A percentile compares a stretch with the other conserved stretches of the same genome.
Conservation (phyloP, 2,797 vertebrate genomes). For the Antennarius maculatus region DNA sequence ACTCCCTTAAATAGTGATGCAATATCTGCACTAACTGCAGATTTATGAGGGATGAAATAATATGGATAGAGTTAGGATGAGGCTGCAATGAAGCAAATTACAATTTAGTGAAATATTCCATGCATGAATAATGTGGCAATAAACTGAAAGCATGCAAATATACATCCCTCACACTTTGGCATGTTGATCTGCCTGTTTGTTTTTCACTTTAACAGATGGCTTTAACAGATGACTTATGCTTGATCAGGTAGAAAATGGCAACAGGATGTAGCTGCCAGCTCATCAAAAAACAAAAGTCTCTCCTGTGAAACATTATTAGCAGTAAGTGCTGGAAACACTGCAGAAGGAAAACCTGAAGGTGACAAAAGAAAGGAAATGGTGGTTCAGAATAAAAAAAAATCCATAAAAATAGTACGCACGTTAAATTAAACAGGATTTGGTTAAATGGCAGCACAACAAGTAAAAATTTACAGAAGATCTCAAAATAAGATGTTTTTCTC, state of each 20-base stretch:
- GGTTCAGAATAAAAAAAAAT: neutral
- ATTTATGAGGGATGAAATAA: too few species aligned
- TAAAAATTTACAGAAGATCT: too few species aligned
- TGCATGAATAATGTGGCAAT: neutral
- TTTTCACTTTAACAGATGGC: slow-evolving; percentile 8
- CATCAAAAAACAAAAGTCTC: neutral
- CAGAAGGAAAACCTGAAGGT: neutral
- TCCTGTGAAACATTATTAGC: neutral
- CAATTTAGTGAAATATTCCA: neutral
- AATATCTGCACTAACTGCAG: too few species aligned
- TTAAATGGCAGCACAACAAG: too few species aligned
- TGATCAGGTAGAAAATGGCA: slow-evolving; percentile 15
- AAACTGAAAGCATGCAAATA: neutral
- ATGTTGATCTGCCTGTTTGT: slow-evolving; percentile 11
- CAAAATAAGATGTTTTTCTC: too few species aligned
- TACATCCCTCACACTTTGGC: neutral
- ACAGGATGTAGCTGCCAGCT: slow-evolving; percentile 11
- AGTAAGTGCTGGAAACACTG: neutral
- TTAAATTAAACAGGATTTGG: slow-evolving; percentile 1
- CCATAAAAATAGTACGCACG: neutral
- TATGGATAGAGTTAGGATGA: too few species aligned
- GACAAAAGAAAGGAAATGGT: too few species aligned
- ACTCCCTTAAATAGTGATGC: too few species aligned
- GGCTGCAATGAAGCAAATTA: too few species aligned
- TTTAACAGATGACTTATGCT: slow-evolving; percentile 14